A percentile compares a stretch with the other conserved stretches of the same genome.
Evolutionary conservation across 1,140 invertebrate genomes (phyloP).

Genomic region (Pteromalus puparum): DNA sequence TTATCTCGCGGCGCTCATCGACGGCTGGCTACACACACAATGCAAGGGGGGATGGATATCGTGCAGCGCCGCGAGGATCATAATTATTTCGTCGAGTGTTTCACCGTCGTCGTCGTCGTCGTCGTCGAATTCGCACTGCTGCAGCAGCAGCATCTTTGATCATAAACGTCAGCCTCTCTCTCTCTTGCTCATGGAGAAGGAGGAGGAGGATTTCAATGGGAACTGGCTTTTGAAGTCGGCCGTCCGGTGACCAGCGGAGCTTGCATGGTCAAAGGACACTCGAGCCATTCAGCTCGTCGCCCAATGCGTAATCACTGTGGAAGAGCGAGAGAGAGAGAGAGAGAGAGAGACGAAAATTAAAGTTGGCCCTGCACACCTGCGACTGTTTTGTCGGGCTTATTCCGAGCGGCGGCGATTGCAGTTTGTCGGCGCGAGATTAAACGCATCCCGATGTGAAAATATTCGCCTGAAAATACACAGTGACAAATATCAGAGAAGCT

Average conservation of each 20-base stretch:
- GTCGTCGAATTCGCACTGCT: neutral
- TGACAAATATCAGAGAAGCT: neutral
- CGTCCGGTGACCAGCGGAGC: constrained; percentile 49
- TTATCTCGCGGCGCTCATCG: constrained; percentile 36
- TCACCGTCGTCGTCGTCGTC: neutral
- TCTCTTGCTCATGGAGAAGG: neutral
- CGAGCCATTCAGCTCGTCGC: neutral
- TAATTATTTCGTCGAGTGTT: constrained; percentile 49
- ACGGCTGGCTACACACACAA: neutral
- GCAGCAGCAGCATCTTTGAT: constrained; percentile 62
- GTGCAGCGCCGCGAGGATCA: constrained; percentile 14
- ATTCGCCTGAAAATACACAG: neutral
- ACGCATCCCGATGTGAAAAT: neutral
- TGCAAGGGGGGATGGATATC: neutral
- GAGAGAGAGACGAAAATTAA: constrained; percentile 24
- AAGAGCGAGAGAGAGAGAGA: neutral
- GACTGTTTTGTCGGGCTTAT: neutral
- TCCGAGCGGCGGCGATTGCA: too few species aligned
- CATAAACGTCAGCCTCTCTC: constrained; percentile 56
- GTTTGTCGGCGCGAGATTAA: neutral
- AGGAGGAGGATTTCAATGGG: constrained; percentile 60
- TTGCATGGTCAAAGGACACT: constrained; percentile 1
- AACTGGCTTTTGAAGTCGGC: constrained; percentile 59
- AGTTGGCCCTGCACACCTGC: constrained; percentile 29
- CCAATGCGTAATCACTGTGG: constrained; percentile 1